Percentiles rank a stretch among this genome's conserved stretches.
These are phyloP conservation scores for Campylomormyrus numenius DNA, from an alignment of 2,113 vertebrate species.

Conservation along the genomic window DNA sequence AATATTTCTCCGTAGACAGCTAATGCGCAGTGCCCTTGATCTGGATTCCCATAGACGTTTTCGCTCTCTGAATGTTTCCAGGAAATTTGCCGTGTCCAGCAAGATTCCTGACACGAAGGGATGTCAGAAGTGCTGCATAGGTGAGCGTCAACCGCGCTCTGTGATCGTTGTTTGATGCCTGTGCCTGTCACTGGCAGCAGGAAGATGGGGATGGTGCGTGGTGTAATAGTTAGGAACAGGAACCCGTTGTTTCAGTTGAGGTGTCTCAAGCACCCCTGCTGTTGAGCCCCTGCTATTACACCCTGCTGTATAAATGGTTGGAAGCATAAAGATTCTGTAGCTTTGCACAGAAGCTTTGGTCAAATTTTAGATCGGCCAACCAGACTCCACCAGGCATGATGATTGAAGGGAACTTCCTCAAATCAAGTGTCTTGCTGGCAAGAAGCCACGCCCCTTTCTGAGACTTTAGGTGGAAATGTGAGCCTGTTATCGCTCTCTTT, in stretches of 20 bases:
- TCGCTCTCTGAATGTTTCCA: slow-evolving; percentile 49
- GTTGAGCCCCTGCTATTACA: background rate
- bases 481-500: background rate
- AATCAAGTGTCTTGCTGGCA: background rate
- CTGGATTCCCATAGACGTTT: background rate
- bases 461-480: background rate
- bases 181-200: background rate
- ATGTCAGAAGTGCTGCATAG: slow-evolving; percentile 97
- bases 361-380: background rate
- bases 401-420: background rate
- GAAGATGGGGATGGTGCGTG: background rate
- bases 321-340: background rate
- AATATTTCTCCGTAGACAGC: background rate
- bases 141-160: slow-evolving; percentile 60
- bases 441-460: background rate
- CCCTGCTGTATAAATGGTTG: background rate
- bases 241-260: background rate
- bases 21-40: background rate
- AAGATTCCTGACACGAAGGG: slow-evolving; percentile 98
- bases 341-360: background rate
- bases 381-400: background rate
- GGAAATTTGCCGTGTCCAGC: slow-evolving; percentile 92
- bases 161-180: background rate
- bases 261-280: background rate
- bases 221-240: background rate